Evolutionary conservation across 2,888 invertebrate genomes (phyloP).

Genomic region (Agriopis aurantiaria): DNA sequence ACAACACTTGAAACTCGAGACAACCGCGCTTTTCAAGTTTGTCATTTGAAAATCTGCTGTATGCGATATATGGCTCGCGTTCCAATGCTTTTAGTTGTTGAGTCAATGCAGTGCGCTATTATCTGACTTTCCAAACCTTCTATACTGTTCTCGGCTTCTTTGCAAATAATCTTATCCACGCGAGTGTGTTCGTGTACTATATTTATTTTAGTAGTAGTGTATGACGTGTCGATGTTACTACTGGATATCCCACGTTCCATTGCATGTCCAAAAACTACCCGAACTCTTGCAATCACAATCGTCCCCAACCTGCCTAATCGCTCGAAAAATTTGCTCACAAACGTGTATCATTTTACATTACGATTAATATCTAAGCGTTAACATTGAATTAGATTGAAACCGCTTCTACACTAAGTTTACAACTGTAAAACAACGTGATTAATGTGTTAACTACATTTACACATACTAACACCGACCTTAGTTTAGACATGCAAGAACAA

Average conservation of each 20-base stretch:
- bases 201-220: constrained; percentile 6
- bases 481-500: constrained; percentile 78
- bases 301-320: constrained; percentile 60
- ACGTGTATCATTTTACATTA: constrained; percentile 67
- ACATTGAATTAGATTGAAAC: constrained; percentile 74
- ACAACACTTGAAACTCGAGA: not conserved
- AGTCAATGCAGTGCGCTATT: not conserved
- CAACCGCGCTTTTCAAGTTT: not conserved
- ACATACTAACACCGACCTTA: constrained; percentile 80
- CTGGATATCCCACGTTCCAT: constrained; percentile 15
- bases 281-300: constrained; percentile 34
- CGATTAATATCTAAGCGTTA: constrained; percentile 75
- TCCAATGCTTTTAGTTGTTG: not conserved
- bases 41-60: not conserved
- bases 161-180: constrained; percentile 29
- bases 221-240: constrained; percentile 1
- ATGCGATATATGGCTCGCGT: not conserved
- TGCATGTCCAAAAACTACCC: constrained; percentile 40
- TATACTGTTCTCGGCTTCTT: constrained; percentile 19
- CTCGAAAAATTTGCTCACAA: constrained; percentile 80
- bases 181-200: constrained; percentile 27
- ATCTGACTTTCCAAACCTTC: constrained; percentile 49
- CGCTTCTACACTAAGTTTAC: constrained; percentile 64
- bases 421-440: constrained; percentile 66
- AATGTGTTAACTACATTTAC: constrained; percentile 65